Evolutionary conservation across 23 tunicate species (phyloP).

Genomic region (Diplosoma virens): DNA sequence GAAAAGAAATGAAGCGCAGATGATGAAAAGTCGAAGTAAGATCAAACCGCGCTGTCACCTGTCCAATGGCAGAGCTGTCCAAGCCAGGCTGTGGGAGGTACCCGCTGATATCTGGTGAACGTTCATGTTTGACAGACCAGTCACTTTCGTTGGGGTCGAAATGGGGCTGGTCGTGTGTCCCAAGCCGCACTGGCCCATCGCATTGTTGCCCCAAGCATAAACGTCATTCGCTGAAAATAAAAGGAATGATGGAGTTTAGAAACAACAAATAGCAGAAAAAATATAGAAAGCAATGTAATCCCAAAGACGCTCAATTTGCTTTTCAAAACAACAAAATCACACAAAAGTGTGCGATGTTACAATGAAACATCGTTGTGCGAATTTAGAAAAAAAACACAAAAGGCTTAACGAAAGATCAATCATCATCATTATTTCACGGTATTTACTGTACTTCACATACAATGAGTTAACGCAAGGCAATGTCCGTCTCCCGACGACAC

Average conservation of each 20-base stretch:
- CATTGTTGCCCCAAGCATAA: conserved; percentile 99
- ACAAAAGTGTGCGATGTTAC: too few relatives aligned
- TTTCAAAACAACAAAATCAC: too few relatives aligned
- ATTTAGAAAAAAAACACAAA: too few relatives aligned
- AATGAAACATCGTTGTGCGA: too few relatives aligned
- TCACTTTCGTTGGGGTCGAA: conserved; percentile 68
- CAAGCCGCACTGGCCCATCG: conserved; percentile 98
- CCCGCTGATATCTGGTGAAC: conserved; percentile 98
- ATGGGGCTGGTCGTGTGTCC: conserved; percentile 90
- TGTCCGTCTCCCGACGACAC: conserved; percentile 96
- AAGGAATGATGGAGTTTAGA: background rate
- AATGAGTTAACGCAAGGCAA: conserved; percentile 77
- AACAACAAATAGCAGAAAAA: background rate
- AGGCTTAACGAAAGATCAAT: too few relatives aligned
- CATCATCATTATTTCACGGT: too few relatives aligned
- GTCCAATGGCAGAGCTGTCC: conserved; percentile 92
- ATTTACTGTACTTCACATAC: conserved; percentile 34
- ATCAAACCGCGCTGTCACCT: too few relatives aligned
- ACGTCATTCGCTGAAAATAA: conserved; percentile 67
- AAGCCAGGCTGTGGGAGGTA: conserved; percentile 92
- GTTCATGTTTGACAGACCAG: conserved; percentile 48
- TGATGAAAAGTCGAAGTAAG: too few relatives aligned
- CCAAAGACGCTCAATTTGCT: background rate
- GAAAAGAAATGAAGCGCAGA: too few relatives aligned
- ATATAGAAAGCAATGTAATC: background rate